A percentile compares a stretch with the other conserved stretches of the same genome.
These are phyloP conservation scores for Hiodon alosoides DNA, from an alignment of 2,113 vertebrate genomes.

Conservation along the genomic window DNA sequence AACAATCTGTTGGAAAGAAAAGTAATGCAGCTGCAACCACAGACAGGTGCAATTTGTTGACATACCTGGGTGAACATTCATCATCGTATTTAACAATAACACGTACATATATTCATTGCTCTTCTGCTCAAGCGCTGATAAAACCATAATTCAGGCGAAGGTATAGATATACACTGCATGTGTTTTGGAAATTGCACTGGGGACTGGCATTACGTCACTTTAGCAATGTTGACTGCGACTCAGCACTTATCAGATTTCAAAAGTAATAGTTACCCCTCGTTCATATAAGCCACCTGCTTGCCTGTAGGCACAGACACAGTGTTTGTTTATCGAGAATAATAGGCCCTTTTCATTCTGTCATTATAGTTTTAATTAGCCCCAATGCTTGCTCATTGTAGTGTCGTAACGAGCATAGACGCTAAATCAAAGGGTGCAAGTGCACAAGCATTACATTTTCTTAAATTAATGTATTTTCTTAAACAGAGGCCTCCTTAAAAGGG, in stretches of 20 bases:
- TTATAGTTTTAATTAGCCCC: too few relatives aligned
- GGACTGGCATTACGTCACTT: neutral
- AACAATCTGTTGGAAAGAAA: neutral
- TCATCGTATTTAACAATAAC: too few relatives aligned
- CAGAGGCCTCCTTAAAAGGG: slow-evolving; percentile 1
- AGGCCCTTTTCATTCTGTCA: neutral
- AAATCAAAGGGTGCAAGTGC: too few relatives aligned
- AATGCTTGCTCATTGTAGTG: neutral
- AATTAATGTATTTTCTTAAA: neutral
- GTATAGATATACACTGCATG: too few relatives aligned
- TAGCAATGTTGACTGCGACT: neutral
- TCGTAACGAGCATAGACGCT: neutral
- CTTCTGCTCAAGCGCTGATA: too few relatives aligned
- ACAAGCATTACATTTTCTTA: neutral
- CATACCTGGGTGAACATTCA: too few relatives aligned
- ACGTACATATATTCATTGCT: too few relatives aligned
- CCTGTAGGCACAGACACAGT: neutral
- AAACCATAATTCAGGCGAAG: too few relatives aligned
- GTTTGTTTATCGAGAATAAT: slow-evolving; percentile 4
- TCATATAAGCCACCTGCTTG: neutral
- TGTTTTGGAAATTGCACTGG: neutral
- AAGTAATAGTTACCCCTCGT: neutral
- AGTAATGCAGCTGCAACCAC: too few relatives aligned
- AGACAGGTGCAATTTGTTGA: too few relatives aligned
- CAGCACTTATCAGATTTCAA: neutral